Conservation (phyloP, 2,888 invertebrate species). For the Cepaea hortensis region DNA sequence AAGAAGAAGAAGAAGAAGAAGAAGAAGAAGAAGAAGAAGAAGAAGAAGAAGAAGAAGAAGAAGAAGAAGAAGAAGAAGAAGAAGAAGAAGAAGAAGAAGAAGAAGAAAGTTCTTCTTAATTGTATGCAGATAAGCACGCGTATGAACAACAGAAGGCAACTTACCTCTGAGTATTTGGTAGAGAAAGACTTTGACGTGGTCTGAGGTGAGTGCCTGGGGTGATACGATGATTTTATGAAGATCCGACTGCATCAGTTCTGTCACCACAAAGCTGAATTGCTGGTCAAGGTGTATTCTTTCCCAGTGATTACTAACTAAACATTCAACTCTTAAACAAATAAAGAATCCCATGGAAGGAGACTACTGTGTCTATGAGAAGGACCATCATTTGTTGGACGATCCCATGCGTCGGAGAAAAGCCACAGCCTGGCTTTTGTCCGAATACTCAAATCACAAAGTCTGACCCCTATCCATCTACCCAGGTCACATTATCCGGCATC, state of each 20-base stretch:
- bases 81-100: neutral
- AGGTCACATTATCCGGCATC: too few species aligned
- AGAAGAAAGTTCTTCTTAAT: neutral
- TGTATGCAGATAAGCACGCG: neutral
- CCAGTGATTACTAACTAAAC: too few species aligned
- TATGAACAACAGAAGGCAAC: slow-evolving; percentile 26
- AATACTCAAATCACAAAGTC: too few species aligned
- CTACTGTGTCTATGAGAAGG: too few species aligned
- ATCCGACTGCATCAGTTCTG: slow-evolving; percentile 99
- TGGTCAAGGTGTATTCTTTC: slow-evolving; percentile 59
- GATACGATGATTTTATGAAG: slow-evolving; percentile 99
- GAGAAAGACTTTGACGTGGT: slow-evolving; percentile 99
- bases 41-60: neutral
- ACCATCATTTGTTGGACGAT: too few species aligned
- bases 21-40: too few species aligned
- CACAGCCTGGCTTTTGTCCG: too few species aligned
- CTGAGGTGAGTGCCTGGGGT: slow-evolving; percentile 97
- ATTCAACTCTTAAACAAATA: too few species aligned
- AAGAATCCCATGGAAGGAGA: too few species aligned
- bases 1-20: too few species aligned
- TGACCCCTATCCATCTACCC: too few species aligned
- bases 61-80: neutral
- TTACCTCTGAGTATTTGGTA: slow-evolving; percentile 99
- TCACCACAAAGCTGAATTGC: slow-evolving; percentile 94
- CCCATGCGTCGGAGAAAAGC: too few species aligned